Evolutionary conservation across 2,113 vertebrate genomes (phyloP).

Genomic region (Cyprinodon variegatus): DNA sequence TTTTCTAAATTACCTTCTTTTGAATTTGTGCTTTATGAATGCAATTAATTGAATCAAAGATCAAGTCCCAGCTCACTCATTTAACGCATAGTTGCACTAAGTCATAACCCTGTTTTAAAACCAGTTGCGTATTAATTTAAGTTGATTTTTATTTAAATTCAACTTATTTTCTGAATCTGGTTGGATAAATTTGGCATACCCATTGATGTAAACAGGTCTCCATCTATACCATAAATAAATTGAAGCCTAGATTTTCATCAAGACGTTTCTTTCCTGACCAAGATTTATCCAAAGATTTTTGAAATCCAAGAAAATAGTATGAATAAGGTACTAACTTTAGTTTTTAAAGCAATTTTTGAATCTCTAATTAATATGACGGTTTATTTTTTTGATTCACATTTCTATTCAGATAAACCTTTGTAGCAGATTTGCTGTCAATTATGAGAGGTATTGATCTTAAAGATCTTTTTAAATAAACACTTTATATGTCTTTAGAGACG

Average conservation of each 20-base stretch:
- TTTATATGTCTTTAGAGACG: constrained; percentile 13
- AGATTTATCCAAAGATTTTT: not conserved
- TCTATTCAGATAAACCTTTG: not conserved
- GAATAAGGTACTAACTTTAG: not conserved
- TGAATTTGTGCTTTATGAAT: no score
- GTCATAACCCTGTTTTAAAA: no score
- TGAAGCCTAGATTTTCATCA: not conserved
- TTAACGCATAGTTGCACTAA: no score
- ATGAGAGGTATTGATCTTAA: constrained; percentile 2
- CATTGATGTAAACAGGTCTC: not conserved
- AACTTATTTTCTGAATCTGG: no score
- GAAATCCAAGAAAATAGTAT: not conserved
- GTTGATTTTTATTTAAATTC: no score
- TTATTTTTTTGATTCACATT: not conserved
- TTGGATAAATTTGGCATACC: no score
- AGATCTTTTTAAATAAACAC: not conserved
- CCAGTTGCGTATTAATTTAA: no score
- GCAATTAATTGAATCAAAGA: no score
- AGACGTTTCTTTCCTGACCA: not conserved
- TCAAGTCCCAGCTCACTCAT: no score
- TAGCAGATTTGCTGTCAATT: constrained; percentile 4
- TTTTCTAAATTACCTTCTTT: no score
- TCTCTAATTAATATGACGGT: not conserved
- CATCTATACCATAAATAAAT: not conserved
- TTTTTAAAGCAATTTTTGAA: not conserved